phyloP scores from a whole-genome alignment of 2,113 vertebrate genomes.

The Stigmatopora argus region DNA sequence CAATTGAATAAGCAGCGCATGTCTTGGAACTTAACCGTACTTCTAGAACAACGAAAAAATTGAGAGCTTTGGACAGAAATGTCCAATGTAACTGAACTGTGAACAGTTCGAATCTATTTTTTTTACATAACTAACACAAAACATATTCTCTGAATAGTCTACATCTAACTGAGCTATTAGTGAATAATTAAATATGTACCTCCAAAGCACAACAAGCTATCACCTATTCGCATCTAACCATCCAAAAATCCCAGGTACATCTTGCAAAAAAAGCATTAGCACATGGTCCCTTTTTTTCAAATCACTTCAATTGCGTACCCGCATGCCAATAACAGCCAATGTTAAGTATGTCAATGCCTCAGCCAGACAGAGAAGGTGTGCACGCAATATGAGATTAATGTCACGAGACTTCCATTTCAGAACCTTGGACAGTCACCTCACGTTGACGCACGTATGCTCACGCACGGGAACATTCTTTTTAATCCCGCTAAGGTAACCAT shows the following conservation, averaged over 20 bases:
- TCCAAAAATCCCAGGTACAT: conserved; percentile 17
- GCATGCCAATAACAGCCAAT: neutral
- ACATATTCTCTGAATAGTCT: no score
- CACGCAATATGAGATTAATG: conserved; percentile 13
- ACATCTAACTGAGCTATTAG: no score
- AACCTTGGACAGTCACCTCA: conserved; percentile 45
- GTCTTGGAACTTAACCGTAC: neutral
- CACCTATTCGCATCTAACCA: conserved; percentile 22
- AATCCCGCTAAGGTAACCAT: conserved; percentile 34
- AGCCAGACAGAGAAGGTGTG: neutral
- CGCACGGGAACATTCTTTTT: conserved; percentile 27
- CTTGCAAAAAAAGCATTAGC: conserved; percentile 5
- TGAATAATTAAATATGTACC: no score
- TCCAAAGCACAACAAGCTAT: conserved; percentile 17
- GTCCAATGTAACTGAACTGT: no score
- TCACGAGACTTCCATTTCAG: conserved; percentile 32
- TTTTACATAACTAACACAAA: no score
- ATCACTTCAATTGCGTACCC: neutral
- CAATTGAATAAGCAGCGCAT: neutral
- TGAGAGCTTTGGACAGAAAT: no score
- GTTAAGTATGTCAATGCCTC: neutral
- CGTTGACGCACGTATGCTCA: conserved; percentile 27
- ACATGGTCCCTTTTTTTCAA: neutral
- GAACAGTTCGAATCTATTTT: no score
- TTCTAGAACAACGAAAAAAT: neutral